Base-by-base conservation (phyloP, 2,888 invertebrate genomes). In the Phengaris alcon region DNA sequence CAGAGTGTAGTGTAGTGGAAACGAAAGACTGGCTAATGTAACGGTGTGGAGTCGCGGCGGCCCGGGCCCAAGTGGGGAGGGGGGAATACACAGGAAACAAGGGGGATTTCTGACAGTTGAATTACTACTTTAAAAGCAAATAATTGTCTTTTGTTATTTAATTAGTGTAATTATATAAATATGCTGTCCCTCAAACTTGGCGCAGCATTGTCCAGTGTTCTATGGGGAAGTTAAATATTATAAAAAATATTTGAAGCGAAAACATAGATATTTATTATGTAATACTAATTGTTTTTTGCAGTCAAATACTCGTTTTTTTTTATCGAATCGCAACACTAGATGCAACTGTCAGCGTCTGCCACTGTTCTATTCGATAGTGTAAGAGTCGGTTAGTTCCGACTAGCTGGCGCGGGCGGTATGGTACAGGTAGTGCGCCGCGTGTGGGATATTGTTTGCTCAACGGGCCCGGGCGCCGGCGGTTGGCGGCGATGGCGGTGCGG, bases 1-100 rank as follows among this genome's bases (percentile, higher is more conserved):
- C 64, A 64, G 12, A 13, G 78, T 76, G 75, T 76, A 78, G 88
- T 84, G 90, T 91, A 91, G 89, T 86, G 90, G 84, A 91, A 92
- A 88, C 90, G 91, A 93, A 93, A 92, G 93, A 93, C 93, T 93
- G 92, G 92, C 88, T 90, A 90, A 90, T 85, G 90, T 90, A 88
- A 88, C 81, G 86, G 82, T 83, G 83, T 81, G 81, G 80, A 83
- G 75, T 77, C 75, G 78, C 74, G 70, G 75, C 76, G 73, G 75
- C 74, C 55, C 68, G 55, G 64, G 73, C 76, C 73, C 74, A 5
- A 22, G 54, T 10, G 64, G 35, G 64, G 64, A 10, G 10, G 64
- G 35, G 5, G 64, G 64, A 12, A 12, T 64, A 35, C 35, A 35
- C 13, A 64, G 35, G 35, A 64, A 12, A 22, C 9, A 59, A 59